Evolutionary conservation across 2,888 invertebrate genomes (phyloP), one percentile per base, ranked within the genome.

Genomic region (Tridacna crocea): DNA sequence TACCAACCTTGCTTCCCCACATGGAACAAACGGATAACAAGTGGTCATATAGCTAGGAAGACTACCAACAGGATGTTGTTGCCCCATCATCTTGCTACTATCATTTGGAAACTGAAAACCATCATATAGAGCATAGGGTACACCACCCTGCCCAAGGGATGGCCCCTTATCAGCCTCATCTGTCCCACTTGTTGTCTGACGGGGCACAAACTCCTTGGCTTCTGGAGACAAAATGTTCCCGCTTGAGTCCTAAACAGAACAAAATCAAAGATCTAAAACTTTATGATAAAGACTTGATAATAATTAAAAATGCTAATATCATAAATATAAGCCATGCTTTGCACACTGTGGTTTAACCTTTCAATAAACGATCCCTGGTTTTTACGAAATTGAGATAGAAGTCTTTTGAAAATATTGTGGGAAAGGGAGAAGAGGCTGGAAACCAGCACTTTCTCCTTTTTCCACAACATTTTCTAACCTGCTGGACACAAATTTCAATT

Each of bases 11-110:
- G 36, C 48, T 22, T 80, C 80, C n/a, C 72, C 76, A n/a, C 80
- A 80, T 63, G 88, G 83, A 15, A 93, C 92, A 88, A 93, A 93
- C 12, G 93, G 93, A 80, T 92, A 93, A 78, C 93, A 93, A 72
- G 90, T 92, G 10, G 92, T 92, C 79, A 93, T 89, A 82, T 93
- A 93, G 46, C 88, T 79, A 11, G 93, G 93, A 13, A 93, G 83
- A 47, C 89, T 88, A 48, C 87, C 85, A 17, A 90, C 58, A 12
- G 86, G 84, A 36, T 75, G 58, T 11, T 55, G 24, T 12, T 36
- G 60, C 0, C 75, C 79, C 0, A 13, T 15, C 1, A 63, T 22
- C 58, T 55, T 24, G 12, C 47, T 63, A 11, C 48, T 60, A 3
- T 75, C 72, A 19, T 73, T 78, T 10, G 77, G 63, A 13, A 63